Percentiles rank a stretch among this genome's conserved stretches.
These are phyloP conservation scores for Sinonovacula constricta DNA, from an alignment of 1,140 invertebrate species.

Conservation along the genomic window DNA sequence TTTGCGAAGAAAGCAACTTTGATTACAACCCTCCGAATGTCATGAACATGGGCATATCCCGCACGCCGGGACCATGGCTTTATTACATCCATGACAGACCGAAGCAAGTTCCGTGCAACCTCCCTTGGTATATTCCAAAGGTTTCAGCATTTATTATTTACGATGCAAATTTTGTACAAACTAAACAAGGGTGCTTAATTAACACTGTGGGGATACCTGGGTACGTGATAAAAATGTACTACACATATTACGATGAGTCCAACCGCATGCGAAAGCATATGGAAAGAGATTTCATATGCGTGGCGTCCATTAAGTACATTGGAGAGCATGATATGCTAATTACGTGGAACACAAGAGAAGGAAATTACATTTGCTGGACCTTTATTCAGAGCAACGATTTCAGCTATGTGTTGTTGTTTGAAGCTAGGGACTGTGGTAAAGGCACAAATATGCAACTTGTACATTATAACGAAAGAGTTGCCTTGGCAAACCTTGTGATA, in stretches of 20 bases:
- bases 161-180: conserved; percentile 8
- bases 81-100: conserved; percentile 34
- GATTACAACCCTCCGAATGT: conserved; percentile 6
- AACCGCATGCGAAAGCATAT: conserved; percentile 13
- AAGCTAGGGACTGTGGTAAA: conserved; percentile 40
- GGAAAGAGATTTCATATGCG: conserved; percentile 34
- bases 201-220: background rate
- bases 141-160: conserved; percentile 38
- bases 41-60: background rate
- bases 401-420: conserved; percentile 39
- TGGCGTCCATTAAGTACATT: conserved; percentile 51
- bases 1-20: conserved; percentile 51
- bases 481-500: conserved; percentile 22
- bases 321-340: conserved; percentile 49
- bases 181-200: conserved; percentile 36
- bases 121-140: conserved; percentile 47
- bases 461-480: conserved; percentile 17
- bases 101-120: conserved; percentile 37
- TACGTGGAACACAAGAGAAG: conserved; percentile 22
- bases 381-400: conserved; percentile 24
- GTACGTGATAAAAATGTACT: conserved; percentile 47
- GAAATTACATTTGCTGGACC: conserved; percentile 48
- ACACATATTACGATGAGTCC: conserved; percentile 20
- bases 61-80: conserved; percentile 29
- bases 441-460: conserved; percentile 48